Percentiles rank a stretch among this genome's conserved stretches.
Conservation (phyloP, 1,140 invertebrate genomes). For the Meloidogyne hapla region DNA sequence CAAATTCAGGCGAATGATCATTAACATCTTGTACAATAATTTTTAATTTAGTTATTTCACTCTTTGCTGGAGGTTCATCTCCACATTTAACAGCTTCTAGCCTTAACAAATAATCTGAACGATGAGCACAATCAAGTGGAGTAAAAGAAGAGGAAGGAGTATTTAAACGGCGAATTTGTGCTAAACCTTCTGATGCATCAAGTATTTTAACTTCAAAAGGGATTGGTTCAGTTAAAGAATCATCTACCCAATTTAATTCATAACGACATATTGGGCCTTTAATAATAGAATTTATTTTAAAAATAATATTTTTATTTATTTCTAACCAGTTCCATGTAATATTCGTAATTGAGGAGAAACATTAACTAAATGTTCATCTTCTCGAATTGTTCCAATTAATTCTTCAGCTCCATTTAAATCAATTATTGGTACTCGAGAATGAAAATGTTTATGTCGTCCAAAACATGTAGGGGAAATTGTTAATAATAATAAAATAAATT, state of each 20-base stretch:
- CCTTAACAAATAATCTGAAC: slow-evolving; percentile 42
- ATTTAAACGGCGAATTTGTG: slow-evolving; percentile 43
- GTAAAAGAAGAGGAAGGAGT: slow-evolving; percentile 28
- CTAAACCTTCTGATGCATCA: slow-evolving; percentile 53
- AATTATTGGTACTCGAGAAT: slow-evolving; percentile 52
- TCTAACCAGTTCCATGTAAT: slow-evolving; percentile 55
- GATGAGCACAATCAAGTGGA: slow-evolving; percentile 54
- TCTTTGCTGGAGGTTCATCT: slow-evolving; percentile 45
- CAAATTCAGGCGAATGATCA: slow-evolving; percentile 63
- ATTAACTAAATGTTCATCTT: slow-evolving; percentile 55
- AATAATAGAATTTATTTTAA: slow-evolving; percentile 4
- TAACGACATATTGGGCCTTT: slow-evolving; percentile 60
- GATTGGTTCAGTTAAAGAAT: slow-evolving; percentile 25
- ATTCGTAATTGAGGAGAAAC: slow-evolving; percentile 60
- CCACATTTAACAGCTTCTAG: slow-evolving; percentile 57
- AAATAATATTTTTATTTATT: neutral
- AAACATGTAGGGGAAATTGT: neutral
- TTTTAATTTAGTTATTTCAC: slow-evolving; percentile 52
- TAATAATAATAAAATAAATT: slow-evolving; percentile 11
- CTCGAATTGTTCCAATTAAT: slow-evolving; percentile 55
- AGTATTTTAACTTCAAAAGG: slow-evolving; percentile 55
- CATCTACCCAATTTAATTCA: slow-evolving; percentile 44
- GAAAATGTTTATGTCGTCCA: slow-evolving; percentile 26
- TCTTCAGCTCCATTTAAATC: slow-evolving; percentile 59
- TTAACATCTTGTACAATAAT: slow-evolving; percentile 62